Evolutionary conservation across 2,888 invertebrate genomes (phyloP).

Genomic region (Clanis bilineata): DNA sequence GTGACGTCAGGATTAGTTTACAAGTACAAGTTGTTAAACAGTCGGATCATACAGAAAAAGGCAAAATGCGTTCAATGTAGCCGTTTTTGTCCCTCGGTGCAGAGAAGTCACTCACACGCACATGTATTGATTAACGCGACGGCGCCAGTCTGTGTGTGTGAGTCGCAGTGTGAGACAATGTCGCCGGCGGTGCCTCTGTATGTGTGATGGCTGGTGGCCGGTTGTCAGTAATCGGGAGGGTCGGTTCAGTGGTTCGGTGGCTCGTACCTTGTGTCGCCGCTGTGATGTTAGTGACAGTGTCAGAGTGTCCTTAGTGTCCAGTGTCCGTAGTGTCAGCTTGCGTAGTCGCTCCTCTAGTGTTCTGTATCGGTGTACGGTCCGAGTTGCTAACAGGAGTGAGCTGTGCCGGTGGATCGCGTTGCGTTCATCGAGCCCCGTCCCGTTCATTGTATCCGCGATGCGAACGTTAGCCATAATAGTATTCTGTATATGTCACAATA

Average conservation of each 20-base stretch:
- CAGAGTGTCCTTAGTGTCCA: conserved; percentile 50
- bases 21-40: background rate
- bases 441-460: conserved; percentile 66
- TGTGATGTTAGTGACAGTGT: conserved; percentile 75
- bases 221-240: background rate
- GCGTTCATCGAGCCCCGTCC: conserved; percentile 67
- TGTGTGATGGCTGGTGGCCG: conserved; percentile 46
- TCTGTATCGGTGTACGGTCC: conserved; percentile 56
- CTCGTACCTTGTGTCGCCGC: conserved; percentile 74
- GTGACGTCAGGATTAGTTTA: background rate
- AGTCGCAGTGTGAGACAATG: conserved; percentile 66
- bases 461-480: conserved; percentile 74
- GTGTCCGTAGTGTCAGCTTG: background rate
- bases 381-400: conserved; percentile 57
- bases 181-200: conserved; percentile 59
- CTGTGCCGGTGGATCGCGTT: conserved; percentile 60
- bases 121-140: conserved; percentile 85
- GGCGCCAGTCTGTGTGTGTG: conserved; percentile 76
- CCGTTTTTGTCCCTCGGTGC: conserved; percentile 51
- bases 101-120: conserved; percentile 84
- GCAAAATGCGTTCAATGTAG: conserved; percentile 43
- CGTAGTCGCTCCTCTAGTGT: conserved; percentile 61
- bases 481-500: conserved; percentile 79
- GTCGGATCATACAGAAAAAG: conserved; percentile 49
- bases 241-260: conserved; percentile 23